phyloP scores from a whole-genome alignment of 2,888 invertebrate genomes.

The Meganola albula region DNA sequence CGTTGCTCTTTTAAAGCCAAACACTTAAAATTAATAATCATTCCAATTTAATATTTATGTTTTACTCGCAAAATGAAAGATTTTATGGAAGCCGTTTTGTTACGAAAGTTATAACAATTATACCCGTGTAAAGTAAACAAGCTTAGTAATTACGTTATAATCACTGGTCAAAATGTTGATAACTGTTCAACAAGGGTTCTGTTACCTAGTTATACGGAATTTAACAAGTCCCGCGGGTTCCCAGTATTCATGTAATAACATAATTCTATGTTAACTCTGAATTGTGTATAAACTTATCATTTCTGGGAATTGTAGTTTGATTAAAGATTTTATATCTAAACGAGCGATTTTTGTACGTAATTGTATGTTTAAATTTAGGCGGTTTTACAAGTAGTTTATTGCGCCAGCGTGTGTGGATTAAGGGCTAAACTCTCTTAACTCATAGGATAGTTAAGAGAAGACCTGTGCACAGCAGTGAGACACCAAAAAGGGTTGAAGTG shows the following conservation, averaged over 20 bases:
- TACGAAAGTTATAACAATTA: conserved; percentile 31
- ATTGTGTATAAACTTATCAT: conserved; percentile 15
- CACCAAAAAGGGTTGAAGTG: too few species aligned
- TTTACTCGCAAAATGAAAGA: conserved; percentile 17
- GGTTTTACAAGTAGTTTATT: too few species aligned
- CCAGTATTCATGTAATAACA: conserved; percentile 21
- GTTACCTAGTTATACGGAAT: conserved; percentile 20
- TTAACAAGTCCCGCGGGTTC: conserved; percentile 28
- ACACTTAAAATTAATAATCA: conserved; percentile 9
- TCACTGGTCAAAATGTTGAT: conserved; percentile 34
- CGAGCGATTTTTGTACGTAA: too few species aligned
- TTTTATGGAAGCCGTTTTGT: conserved; percentile 27
- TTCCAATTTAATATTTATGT: conserved; percentile 12
- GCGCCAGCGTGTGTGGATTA: too few species aligned
- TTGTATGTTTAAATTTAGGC: too few species aligned
- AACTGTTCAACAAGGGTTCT: conserved; percentile 31
- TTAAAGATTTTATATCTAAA: too few species aligned
- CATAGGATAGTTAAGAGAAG: too few species aligned
- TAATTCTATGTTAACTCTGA: conserved; percentile 23
- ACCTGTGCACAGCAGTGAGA: too few species aligned
- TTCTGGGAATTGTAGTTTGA: too few species aligned
- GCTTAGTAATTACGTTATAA: conserved; percentile 31
- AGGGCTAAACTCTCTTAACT: too few species aligned
- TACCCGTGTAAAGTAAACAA: conserved; percentile 27
- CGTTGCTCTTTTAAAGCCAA: neutral